These are phyloP conservation scores for Ennomos quercinarius DNA, from an alignment of 2,888 invertebrate genomes.

Conservation along the genomic window DNA sequence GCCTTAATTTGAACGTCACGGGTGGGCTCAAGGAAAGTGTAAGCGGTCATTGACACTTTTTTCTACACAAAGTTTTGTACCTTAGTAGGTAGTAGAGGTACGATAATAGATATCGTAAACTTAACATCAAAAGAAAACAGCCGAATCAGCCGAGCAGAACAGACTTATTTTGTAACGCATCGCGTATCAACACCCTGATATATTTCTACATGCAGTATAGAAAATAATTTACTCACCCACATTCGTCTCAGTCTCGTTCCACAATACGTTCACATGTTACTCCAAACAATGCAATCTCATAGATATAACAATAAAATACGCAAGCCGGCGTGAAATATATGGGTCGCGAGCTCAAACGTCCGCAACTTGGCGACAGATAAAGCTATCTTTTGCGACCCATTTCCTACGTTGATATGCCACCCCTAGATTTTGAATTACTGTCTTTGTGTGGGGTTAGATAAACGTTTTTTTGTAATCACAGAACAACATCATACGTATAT, in stretches of 20 bases:
- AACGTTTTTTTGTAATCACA: no score
- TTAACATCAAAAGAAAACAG: no score
- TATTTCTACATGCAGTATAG: background rate
- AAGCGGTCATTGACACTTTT: slow-evolving; percentile 66
- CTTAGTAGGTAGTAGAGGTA: slow-evolving; percentile 53
- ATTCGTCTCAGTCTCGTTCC: slow-evolving; percentile 2
- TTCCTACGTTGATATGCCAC: slow-evolving; percentile 33
- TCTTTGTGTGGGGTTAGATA: slow-evolving; percentile 1
- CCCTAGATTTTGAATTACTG: slow-evolving; percentile 28
- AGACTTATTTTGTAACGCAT: no score
- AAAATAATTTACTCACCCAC: slow-evolving; percentile 9
- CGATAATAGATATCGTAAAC: no score
- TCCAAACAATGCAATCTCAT: slow-evolving; percentile 60
- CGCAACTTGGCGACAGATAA: slow-evolving; percentile 55
- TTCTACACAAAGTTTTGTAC: slow-evolving; percentile 63
- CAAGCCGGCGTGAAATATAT: slow-evolving; percentile 51
- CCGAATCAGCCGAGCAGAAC: no score
- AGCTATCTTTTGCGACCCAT: slow-evolving; percentile 47
- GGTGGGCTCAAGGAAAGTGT: slow-evolving; percentile 79
- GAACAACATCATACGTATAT: no score
- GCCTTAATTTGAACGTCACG: slow-evolving; percentile 80
- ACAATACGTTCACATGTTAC: slow-evolving; percentile 11
- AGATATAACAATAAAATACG: slow-evolving; percentile 57
- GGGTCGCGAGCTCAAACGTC: slow-evolving; percentile 46
- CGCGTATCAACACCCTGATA: no score